Evolutionary conservation across 2,797 vertebrate genomes (phyloP), one percentile per base, ranked within the genome.

Genomic region (Danio kyathit): DNA sequence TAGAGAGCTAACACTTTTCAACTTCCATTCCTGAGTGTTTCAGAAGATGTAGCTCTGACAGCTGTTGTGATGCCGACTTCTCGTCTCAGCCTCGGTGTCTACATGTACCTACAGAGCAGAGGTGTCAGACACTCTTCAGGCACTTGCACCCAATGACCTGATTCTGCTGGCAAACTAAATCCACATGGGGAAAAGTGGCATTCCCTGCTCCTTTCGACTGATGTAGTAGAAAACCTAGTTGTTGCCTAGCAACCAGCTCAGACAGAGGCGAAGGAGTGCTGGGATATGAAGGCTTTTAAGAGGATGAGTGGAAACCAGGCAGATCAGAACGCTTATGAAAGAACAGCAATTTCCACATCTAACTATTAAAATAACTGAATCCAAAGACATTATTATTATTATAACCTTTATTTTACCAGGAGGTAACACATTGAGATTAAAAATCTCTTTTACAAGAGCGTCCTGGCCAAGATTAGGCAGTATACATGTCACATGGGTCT

Each of bases 241-340:
- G 84, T 88, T 86, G 76, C 85, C 71, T 84, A 70, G 87, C 84
- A 86, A 88, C 83, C 72, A 51, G 43, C 54, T 60, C 52, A n/a
- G 17, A 21, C 51, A 40, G 57, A 79, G 40, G 13, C 13, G 10
- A 49, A 74, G 48, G 38, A 79, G 19, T 65, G 52, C 29, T 81
- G 74, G 66, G 65, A 71, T 66, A 17, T 75, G 79, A 65, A 66
- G 76, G 65, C 57, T 75, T 44, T 67, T 77, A 51, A 46, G 52
- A 38, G 54, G 65, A 48, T 16, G n/a, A 19, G 43, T 29, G 9
- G 8, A 66, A 65, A 67, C 40, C 60, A 65, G 12, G 11, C n/a
- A 6, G n/a, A n/a, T n/a, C n/a, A n/a, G n/a, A n/a, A n/a, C n/a
- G n/a, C n/a, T n/a, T n/a, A n/a, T n/a, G n/a, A n/a, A n/a, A n/a